Percentiles rank a stretch among this genome's conserved stretches.
Evolutionary conservation across 2,797 vertebrate genomes (phyloP).

Genomic region (Acrossocheilus fasciatus): DNA sequence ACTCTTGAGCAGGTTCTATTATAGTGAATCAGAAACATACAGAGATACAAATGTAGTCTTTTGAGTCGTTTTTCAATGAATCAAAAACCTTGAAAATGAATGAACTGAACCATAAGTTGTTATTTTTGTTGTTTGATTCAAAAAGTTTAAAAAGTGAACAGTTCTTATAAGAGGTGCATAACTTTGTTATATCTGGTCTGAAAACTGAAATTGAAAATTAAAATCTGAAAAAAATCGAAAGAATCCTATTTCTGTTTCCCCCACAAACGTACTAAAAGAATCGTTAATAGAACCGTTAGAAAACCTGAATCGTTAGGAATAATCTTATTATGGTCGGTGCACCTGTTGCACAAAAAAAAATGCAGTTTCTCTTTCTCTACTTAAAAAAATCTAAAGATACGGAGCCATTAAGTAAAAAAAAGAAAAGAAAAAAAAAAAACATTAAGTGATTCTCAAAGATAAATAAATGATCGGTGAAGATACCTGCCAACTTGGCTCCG

Average conservation of each 20-base stretch:
- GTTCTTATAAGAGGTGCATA: neutral
- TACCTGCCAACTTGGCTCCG: slow-evolving; percentile 92
- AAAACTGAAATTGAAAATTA: neutral
- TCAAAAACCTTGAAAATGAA: neutral
- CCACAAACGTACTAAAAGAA: neutral
- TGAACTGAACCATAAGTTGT: neutral
- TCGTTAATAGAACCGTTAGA: neutral
- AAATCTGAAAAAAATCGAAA: neutral
- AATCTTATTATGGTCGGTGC: neutral
- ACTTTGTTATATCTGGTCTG: neutral
- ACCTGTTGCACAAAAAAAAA: slow-evolving; percentile 8
- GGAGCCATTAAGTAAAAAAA: neutral
- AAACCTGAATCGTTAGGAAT: neutral
- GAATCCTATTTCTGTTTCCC: neutral
- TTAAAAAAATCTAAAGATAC: neutral
- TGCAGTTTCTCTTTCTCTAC: neutral
- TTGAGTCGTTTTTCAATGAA: neutral
- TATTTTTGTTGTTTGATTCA: neutral
- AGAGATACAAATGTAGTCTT: neutral
- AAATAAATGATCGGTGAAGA: slow-evolving; percentile 40
- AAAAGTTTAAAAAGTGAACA: neutral
- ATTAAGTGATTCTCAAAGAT: neutral
- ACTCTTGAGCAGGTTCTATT: neutral
- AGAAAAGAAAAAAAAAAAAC: too few relatives aligned
- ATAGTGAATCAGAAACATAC: neutral